Base-by-base conservation (phyloP, 2,113 vertebrate species). In the Heteronetta atricapilla region DNA sequence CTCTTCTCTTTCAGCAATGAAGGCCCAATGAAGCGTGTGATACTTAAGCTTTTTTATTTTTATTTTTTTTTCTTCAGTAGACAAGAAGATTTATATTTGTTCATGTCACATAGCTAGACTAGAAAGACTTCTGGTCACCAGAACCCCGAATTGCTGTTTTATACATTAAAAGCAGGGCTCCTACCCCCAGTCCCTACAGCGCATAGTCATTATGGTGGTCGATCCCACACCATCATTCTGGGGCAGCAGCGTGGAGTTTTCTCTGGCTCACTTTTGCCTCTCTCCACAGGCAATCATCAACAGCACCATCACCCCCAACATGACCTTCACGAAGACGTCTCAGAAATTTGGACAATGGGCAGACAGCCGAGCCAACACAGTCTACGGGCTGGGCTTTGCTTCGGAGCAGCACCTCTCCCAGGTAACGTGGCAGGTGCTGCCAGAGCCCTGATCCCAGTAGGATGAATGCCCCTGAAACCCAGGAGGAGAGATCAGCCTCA, bases 321-420 rank as follows among this genome's bases (percentile, higher is more conserved):
- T 99, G 99, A 99, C 98, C 38, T 99, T 99, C 96, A 99, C 99
- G 3, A 99, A 99, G 96, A 99, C 99, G 0, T 99, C 99, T 3
- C 99, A 99, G 98, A 99, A 99, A 89, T 99, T 99, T 2, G 99
- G 99, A 19, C 99, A 99, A n/a, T 99, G 99, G 99, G 99, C 99
- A 0, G 99, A 99, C 98, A 99, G 99, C 95, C 93, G 99, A 6
- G 99, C 99, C 86, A 99, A 99, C 98, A 99, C 99, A 0, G 99
- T 99, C 2, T 99, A 99, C 0, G 99, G 99, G 33, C 95, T 99
- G 68, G 99, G 99, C 40, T 99, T 99, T 38, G 98, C 99, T 31
- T 99, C 99, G 0, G 99, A 99, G 93, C 99, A 99, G 38, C 99
- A 99, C 79, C 98, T 99, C 86, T 98, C 98, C 40, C 99, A 99